phyloP scores from a whole-genome alignment of 2,888 invertebrate genomes.

The Andricus curvator region DNA sequence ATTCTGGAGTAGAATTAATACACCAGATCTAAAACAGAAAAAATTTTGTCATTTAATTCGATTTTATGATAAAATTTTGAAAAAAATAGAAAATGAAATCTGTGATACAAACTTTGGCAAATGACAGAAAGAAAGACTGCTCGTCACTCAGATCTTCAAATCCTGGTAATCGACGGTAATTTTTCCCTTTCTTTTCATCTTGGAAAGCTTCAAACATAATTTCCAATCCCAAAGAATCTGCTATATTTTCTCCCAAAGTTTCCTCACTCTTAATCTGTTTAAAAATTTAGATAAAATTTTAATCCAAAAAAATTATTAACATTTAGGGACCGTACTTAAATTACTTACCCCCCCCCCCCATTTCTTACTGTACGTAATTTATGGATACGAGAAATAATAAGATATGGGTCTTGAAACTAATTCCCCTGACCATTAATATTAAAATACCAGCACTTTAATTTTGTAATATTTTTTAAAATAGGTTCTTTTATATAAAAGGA shows the following conservation, averaged over 20 bases:
- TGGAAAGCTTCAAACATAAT: conserved; percentile 40
- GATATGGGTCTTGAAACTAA: too few species aligned
- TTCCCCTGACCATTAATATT: too few species aligned
- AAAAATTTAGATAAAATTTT: background rate
- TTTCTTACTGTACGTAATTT: too few species aligned
- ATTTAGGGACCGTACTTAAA: too few species aligned
- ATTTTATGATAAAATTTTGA: too few species aligned
- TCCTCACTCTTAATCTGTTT: background rate
- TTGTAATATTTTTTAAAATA: too few species aligned
- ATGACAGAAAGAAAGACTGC: conserved; percentile 75
- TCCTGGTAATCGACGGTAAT: conserved; percentile 69
- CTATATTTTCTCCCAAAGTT: conserved; percentile 48
- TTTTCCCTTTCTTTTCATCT: conserved; percentile 50
- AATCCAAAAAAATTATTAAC: background rate
- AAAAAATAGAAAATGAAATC: too few species aligned
- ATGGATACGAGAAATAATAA: too few species aligned
- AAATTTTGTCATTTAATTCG: background rate
- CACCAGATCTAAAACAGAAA: background rate
- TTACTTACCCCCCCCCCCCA: too few species aligned
- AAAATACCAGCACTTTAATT: too few species aligned
- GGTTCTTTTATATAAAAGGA: too few species aligned
- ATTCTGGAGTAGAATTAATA: background rate
- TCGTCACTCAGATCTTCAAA: conserved; percentile 70
- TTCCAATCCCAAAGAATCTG: conserved; percentile 45
- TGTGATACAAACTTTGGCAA: conserved; percentile 70